Evolutionary conservation across 2,888 invertebrate species (phyloP), one percentile per base, ranked within the genome.

Genomic region (Pollenia griseotomentosa): DNA sequence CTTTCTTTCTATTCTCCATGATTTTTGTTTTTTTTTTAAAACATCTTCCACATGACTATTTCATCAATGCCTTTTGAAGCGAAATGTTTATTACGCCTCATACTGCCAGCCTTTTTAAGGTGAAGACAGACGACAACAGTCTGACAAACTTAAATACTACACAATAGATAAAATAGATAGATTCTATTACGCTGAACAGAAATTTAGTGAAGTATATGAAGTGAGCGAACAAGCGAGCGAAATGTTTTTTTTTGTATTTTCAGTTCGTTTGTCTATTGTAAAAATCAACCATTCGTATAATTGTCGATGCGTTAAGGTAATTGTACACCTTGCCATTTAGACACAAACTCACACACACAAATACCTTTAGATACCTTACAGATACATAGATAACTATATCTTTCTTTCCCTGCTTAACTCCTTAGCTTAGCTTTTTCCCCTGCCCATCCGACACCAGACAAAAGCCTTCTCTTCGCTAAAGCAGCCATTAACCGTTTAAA

Each of bases 221-320:
- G 23, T 33, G 16, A 71, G 33, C 53, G 51, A 55, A n/a, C 10
- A 11, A 19, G 42, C 33, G 59, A 46, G 2, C 33, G 33, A 19
- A 53, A 44, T 12, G 68, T 44, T 16, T 70, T 12, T 53, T 51
- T 83, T 1, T 61, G 12, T 51, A 48, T 7, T 19, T 73, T 75
- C 42, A 33, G 19, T 74, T 66, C 16, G 57, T 70, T 75, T 78
- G 75, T 86, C 84, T 81, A 78, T 84, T 78, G 80, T 83, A 57
- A 78, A 87, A 90, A 86, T 92, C 93, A 93, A 90, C 92, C 92
- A 93, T 92, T 93, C 92, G 92, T 91, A 92, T 93, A 92, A 93
- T 93, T 93, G 92, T 92, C 93, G 92, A 93, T 93, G 92, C 92
- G 92, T 93, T 93, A 93, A 93, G 92, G 92, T 93, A 93, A 93